Conservation (phyloP, 2,797 vertebrate species). For the Mallotus villosus region DNA sequence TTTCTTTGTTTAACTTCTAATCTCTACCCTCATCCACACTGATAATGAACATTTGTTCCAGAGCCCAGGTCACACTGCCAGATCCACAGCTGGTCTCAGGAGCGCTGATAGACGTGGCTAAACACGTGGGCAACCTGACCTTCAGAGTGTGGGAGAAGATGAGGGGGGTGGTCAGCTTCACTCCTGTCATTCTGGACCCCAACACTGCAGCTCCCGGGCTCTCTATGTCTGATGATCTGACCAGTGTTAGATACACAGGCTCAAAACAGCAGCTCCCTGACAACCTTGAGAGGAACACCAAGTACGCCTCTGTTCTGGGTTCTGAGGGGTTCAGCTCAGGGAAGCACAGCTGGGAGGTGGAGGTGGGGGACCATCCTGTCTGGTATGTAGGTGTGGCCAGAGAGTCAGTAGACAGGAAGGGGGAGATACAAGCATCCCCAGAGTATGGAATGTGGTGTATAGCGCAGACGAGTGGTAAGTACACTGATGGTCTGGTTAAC, state of each 20-base stretch:
- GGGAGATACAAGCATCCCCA: neutral
- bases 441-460: constrained; percentile 8
- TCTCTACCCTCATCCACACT: neutral
- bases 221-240: constrained; percentile 41
- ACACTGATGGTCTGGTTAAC: neutral
- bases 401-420: constrained; percentile 18
- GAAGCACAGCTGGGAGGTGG: constrained; percentile 35
- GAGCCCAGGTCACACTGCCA: constrained; percentile 37
- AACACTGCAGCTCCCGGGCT: constrained; percentile 38
- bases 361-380: constrained; percentile 7
- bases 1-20: neutral
- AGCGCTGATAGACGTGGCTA: constrained; percentile 47
- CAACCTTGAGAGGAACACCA: constrained; percentile 35
- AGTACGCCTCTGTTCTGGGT: neutral
- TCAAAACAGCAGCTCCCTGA: constrained; percentile 11
- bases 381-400: constrained; percentile 19
- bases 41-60: constrained; percentile 8
- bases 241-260: constrained; percentile 18
- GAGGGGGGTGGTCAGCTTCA: constrained; percentile 32
- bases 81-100: constrained; percentile 49
- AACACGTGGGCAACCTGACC: constrained; percentile 48
- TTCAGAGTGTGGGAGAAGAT: constrained; percentile 49
- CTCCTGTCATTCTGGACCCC: constrained; percentile 45
- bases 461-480: neutral
- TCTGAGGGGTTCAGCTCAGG: constrained; percentile 49